These are phyloP conservation scores for Molossus alvarezi DNA, from an alignment of 2,797 vertebrate genomes.

Conservation along the genomic window DNA sequence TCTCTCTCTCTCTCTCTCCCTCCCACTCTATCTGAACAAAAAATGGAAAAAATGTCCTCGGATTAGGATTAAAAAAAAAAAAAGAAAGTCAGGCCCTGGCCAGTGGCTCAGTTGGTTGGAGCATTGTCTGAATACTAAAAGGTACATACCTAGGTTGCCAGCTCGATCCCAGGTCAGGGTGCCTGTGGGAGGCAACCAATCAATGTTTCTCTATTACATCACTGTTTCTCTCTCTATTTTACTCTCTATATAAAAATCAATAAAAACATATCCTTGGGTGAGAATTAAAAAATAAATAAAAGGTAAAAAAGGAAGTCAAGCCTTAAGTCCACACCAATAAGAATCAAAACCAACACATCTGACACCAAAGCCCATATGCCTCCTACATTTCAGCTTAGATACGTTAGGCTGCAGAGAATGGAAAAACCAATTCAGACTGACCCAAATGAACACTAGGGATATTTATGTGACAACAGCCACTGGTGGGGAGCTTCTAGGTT, in stretches of 20 bases:
- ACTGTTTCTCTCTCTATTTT: not conserved
- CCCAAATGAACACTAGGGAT: conserved; percentile 39
- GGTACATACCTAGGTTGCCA: too few relatives aligned
- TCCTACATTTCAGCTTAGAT: not conserved
- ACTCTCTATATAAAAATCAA: not conserved
- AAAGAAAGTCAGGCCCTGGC: too few relatives aligned
- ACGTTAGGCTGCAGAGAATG: not conserved
- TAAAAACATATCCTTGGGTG: not conserved
- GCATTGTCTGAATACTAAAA: too few relatives aligned
- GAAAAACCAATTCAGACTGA: not conserved
- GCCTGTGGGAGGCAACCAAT: too few relatives aligned
- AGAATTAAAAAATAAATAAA: too few relatives aligned
- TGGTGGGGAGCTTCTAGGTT: not conserved
- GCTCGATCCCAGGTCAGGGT: too few relatives aligned
- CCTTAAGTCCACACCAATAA: not conserved
- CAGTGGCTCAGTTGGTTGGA: too few relatives aligned
- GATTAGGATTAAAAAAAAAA: too few relatives aligned
- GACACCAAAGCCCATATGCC: not conserved
- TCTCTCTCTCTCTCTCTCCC: too few relatives aligned
- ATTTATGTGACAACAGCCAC: not conserved
- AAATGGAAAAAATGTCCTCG: too few relatives aligned
- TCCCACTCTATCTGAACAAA: too few relatives aligned
- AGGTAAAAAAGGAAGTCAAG: not conserved
- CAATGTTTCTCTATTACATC: too few relatives aligned
- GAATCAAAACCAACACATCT: not conserved